These are phyloP conservation scores for Poeciliopsis infans DNA, from an alignment of 2,797 vertebrate species.

Conservation along the genomic window DNA sequence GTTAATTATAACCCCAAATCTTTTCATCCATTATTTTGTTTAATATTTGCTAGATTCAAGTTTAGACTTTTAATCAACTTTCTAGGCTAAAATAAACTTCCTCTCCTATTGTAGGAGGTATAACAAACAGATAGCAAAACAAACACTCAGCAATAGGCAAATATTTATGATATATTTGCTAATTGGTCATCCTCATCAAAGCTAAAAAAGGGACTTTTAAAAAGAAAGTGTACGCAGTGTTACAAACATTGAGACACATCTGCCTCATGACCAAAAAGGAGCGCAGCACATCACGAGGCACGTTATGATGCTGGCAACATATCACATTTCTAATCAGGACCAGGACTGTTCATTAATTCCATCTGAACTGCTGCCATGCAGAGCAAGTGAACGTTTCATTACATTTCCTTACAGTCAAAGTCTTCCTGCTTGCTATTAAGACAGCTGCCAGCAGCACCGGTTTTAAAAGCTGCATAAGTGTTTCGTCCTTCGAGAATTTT, in stretches of 20 bases:
- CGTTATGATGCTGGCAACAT: conserved; percentile 2
- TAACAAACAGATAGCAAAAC: background rate
- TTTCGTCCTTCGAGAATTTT: conserved; percentile 58
- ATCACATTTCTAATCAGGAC: conserved; percentile 15
- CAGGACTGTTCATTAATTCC: conserved; percentile 17
- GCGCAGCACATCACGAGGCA: background rate
- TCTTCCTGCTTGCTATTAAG: conserved; percentile 25
- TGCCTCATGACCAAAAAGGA: conserved; percentile 11
- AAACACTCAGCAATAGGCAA: background rate
- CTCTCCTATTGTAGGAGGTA: background rate
- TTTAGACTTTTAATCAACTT: background rate
- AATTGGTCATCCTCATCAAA: background rate
- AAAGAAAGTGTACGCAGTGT: conserved; percentile 6
- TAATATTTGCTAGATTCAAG: background rate
- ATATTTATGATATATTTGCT: conserved; percentile 1
- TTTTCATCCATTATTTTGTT: background rate
- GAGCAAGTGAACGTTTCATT: conserved; percentile 31
- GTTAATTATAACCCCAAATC: background rate
- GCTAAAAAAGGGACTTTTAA: conserved; percentile 3
- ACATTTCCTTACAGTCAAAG: conserved; percentile 4
- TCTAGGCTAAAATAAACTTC: background rate
- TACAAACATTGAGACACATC: conserved; percentile 7
- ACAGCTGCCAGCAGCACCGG: conserved; percentile 31
- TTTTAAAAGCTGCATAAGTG: conserved; percentile 44
- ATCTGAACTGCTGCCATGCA: conserved; percentile 12